Evolutionary conservation across 2,113 vertebrate genomes (phyloP).

Genomic region (Brachypodius melanocephalos): DNA sequence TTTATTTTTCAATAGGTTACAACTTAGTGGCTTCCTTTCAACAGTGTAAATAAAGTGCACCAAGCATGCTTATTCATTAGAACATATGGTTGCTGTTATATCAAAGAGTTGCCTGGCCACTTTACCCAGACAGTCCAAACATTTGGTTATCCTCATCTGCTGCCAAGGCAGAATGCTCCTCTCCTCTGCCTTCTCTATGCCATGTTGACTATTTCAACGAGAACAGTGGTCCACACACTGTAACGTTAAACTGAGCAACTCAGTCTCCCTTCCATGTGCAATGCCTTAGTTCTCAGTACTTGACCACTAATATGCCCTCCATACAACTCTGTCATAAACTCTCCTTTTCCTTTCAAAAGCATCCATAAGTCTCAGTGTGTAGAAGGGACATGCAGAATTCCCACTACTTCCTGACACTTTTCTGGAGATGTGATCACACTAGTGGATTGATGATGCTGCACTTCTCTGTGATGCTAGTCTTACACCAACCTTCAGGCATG

Average conservation of each 20-base stretch:
- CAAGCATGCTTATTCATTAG: background rate
- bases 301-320: background rate
- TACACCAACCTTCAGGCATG: background rate
- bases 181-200: background rate
- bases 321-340: background rate
- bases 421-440: background rate
- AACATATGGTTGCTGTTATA: background rate
- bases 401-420: background rate
- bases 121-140: background rate
- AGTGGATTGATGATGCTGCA: background rate
- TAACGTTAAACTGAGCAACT: background rate
- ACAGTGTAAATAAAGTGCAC: background rate
- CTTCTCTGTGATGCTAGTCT: background rate
- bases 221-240: background rate
- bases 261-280: background rate
- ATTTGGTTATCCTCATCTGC: background rate
- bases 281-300: background rate
- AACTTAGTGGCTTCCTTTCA: background rate
- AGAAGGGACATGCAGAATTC: background rate
- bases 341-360: background rate
- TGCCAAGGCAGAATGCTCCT: background rate
- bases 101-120: background rate
- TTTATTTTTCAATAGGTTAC: background rate
- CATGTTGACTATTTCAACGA: background rate
- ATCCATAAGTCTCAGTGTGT: background rate